Percentiles rank a stretch among this genome's conserved stretches.
phyloP scores from a whole-genome alignment of 2,888 invertebrate species.

The Latrodectus elegans region DNA sequence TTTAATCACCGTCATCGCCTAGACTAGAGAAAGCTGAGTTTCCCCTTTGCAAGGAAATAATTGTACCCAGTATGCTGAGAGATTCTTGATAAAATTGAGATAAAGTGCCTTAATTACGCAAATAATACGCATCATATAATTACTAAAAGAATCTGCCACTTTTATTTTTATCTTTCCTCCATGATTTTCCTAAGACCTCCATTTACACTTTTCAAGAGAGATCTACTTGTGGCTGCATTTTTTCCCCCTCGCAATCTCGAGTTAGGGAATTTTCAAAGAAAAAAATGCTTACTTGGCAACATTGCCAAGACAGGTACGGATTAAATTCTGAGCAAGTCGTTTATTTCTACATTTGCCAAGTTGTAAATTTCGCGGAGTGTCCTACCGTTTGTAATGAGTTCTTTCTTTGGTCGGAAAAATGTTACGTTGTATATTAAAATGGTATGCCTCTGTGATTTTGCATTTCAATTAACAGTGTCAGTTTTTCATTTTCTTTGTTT shows the following conservation, averaged over 20 bases:
- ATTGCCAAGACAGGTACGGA: conserved; percentile 6
- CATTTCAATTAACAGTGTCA: neutral
- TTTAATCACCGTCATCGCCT: conserved; percentile 50
- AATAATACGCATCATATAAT: conserved; percentile 64
- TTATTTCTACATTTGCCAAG: neutral
- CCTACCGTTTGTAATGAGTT: neutral
- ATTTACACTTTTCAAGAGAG: conserved; percentile 34
- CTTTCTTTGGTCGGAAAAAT: neutral
- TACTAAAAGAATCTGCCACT: conserved; percentile 31
- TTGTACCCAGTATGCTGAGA: conserved; percentile 26
- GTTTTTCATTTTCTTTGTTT: neutral
- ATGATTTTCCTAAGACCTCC: conserved; percentile 23
- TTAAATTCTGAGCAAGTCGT: conserved; percentile 10
- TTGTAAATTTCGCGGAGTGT: neutral
- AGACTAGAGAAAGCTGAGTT: conserved; percentile 5
- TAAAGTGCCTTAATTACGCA: conserved; percentile 60
- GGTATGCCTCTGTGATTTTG: neutral
- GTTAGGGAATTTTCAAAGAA: conserved; percentile 20
- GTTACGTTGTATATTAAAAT: neutral
- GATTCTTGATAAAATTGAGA: conserved; percentile 53
- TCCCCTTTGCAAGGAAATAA: conserved; percentile 26
- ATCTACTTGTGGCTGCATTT: conserved; percentile 9
- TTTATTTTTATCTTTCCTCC: conserved; percentile 40
- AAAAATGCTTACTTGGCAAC: neutral
- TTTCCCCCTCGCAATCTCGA: neutral